Percentiles rank a stretch among this genome's conserved stretches.
These are phyloP conservation scores for Druceiella hillmani DNA, from an alignment of 2,888 invertebrate species.

Conservation along the genomic window DNA sequence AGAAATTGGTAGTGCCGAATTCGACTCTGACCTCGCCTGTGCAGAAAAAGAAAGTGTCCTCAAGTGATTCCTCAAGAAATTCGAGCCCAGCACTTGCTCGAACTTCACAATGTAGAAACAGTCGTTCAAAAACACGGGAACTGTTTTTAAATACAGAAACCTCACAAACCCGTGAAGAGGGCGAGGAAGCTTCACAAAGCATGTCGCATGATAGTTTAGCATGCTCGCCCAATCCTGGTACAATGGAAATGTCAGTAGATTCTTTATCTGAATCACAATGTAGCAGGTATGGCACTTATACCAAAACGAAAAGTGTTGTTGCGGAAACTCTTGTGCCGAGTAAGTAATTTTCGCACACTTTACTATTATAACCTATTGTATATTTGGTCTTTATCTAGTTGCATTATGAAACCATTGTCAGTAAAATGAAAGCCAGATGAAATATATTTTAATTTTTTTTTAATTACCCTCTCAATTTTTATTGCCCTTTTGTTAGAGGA, in stretches of 20 bases:
- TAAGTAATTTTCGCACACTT: too few relatives aligned
- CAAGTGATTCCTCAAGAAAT: constrained; percentile 63
- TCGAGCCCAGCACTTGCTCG: constrained; percentile 59
- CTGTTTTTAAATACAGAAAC: too few relatives aligned
- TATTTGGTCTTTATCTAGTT: too few relatives aligned
- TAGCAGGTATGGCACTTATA: constrained; percentile 41
- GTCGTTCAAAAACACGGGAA: constrained; percentile 31
- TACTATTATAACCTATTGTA: too few relatives aligned
- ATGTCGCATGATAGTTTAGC: constrained; percentile 50
- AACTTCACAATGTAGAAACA: constrained; percentile 31
- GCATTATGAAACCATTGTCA: too few relatives aligned
- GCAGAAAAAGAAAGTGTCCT: constrained; percentile 48
- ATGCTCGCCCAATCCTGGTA: constrained; percentile 39
- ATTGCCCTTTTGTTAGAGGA: too few relatives aligned
- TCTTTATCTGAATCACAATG: constrained; percentile 40
- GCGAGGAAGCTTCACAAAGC: constrained; percentile 33
- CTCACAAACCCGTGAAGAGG: too few relatives aligned
- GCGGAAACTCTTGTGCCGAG: too few relatives aligned
- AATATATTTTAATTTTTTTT: too few relatives aligned
- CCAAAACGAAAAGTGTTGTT: constrained; percentile 36
- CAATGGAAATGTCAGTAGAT: constrained; percentile 49
- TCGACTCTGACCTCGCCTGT: constrained; percentile 34
- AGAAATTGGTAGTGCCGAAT: constrained; percentile 25
- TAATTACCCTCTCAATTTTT: too few relatives aligned
- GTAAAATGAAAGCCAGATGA: too few relatives aligned